Percentiles rank a stretch among this genome's conserved stretches.
Evolutionary conservation across 2,113 vertebrate genomes (phyloP).

Genomic region (Copsychus sechellarum): DNA sequence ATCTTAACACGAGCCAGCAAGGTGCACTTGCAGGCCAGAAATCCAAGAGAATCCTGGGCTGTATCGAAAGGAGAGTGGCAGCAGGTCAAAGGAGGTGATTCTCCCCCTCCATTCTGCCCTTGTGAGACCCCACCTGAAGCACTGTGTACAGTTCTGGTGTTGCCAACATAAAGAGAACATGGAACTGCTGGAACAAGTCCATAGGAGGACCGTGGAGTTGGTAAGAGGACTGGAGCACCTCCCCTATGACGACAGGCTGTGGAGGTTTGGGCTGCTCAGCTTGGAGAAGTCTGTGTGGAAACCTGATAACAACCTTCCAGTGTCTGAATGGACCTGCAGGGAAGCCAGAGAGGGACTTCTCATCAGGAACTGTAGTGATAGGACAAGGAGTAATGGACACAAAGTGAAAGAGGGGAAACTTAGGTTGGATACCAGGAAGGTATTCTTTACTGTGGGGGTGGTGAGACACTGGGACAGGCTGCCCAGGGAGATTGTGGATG

Average conservation of each 20-base stretch:
- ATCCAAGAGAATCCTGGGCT: background rate
- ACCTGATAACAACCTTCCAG: background rate
- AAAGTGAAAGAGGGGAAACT: background rate
- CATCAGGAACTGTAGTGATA: background rate
- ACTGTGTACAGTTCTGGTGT: background rate
- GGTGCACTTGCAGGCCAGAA: background rate
- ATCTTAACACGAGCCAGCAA: background rate
- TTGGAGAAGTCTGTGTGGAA: background rate
- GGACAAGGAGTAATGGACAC: background rate
- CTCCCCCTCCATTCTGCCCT: background rate
- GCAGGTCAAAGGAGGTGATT: background rate
- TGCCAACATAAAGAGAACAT: background rate
- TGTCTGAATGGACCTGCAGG: background rate
- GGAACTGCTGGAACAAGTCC: background rate
- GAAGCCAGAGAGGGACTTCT: background rate
- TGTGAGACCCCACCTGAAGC: background rate
- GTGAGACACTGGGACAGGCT: background rate
- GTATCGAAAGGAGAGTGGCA: background rate
- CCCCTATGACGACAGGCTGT: accelerated
- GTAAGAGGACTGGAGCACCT: background rate
- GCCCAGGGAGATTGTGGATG: background rate
- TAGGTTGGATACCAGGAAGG: background rate
- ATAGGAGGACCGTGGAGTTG: background rate
- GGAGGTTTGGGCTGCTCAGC: background rate
- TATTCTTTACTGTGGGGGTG: background rate